Evolutionary conservation across 1,140 invertebrate species (phyloP).

Genomic region (Varroa destructor): DNA sequence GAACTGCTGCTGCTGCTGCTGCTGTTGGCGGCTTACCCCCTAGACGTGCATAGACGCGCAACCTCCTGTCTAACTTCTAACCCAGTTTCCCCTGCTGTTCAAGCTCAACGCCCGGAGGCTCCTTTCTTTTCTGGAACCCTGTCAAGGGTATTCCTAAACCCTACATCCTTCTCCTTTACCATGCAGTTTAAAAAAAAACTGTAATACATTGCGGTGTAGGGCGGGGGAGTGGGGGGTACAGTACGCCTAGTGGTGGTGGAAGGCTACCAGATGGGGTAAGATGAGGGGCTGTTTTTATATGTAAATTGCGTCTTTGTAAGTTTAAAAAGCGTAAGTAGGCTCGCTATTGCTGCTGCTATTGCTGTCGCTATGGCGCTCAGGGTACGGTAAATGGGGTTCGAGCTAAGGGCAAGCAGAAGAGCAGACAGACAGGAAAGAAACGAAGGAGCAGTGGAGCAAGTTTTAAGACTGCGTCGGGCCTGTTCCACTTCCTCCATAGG

Average conservation of each 20-base stretch:
- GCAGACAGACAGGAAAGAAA: no score
- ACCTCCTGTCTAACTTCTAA: no score
- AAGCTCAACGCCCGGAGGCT: no score
- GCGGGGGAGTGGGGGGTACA: not conserved
- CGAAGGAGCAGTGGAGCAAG: not conserved
- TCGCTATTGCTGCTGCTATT: not conserved
- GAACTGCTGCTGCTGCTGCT: no score
- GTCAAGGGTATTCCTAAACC: not conserved
- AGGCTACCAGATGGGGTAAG: slow-evolving; percentile 12
- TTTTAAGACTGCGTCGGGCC: slow-evolving; percentile 8
- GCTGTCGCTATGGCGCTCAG: not conserved
- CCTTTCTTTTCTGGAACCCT: not conserved
- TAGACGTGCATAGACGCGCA: no score
- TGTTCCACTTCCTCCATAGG: not conserved
- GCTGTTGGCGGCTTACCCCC: no score
- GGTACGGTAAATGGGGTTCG: no score
- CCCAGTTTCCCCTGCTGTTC: no score
- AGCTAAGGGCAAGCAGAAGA: no score
- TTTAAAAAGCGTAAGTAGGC: slow-evolving; percentile 23
- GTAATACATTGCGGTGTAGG: not conserved
- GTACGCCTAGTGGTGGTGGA: not conserved
- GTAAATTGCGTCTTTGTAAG: slow-evolving; percentile 28
- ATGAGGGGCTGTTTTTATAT: slow-evolving; percentile 17
- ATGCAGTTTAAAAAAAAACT: not conserved
- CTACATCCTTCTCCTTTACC: slow-evolving; percentile 4